phyloP scores from a whole-genome alignment of 2,113 vertebrate species.

The Corythornis cristatus region DNA sequence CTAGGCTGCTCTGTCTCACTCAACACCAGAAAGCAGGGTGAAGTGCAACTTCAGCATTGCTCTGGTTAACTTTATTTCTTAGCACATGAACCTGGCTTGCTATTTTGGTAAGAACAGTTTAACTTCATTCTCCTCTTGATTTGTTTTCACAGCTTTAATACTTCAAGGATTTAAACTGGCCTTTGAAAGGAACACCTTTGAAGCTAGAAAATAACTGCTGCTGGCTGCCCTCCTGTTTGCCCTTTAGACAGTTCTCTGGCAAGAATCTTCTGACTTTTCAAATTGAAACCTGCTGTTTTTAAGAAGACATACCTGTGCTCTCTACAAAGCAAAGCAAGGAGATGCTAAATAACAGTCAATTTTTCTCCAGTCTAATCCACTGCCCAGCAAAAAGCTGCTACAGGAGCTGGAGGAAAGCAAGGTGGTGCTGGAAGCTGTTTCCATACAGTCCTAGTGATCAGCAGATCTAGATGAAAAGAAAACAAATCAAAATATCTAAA shows the following conservation, averaged over 20 bases:
- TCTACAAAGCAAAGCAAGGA: neutral
- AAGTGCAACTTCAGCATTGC: neutral
- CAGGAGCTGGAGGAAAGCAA: neutral
- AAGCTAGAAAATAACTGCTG: conserved; percentile 6
- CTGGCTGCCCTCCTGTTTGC: conserved; percentile 7
- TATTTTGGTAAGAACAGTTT: neutral
- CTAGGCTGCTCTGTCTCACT: neutral
- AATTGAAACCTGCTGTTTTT: conserved; percentile 20
- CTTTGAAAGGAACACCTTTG: conserved; percentile 42
- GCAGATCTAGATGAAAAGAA: neutral
- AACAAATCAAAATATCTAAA: neutral
- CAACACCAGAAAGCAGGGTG: neutral
- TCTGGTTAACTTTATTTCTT: neutral
- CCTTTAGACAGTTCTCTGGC: conserved; percentile 30
- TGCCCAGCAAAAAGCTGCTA: neutral
- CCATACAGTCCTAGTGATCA: neutral
- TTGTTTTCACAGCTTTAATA: conserved; percentile 43
- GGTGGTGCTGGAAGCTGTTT: neutral
- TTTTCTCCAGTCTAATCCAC: neutral
- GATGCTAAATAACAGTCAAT: neutral
- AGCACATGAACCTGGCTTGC: neutral
- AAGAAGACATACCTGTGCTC: neutral
- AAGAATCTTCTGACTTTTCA: conserved; percentile 23
- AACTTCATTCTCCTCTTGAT: neutral
- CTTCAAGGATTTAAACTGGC: conserved; percentile 6